These are phyloP conservation scores for Philypnodon macrostomus DNA, from an alignment of 2,797 vertebrate species.

Conservation along the genomic window DNA sequence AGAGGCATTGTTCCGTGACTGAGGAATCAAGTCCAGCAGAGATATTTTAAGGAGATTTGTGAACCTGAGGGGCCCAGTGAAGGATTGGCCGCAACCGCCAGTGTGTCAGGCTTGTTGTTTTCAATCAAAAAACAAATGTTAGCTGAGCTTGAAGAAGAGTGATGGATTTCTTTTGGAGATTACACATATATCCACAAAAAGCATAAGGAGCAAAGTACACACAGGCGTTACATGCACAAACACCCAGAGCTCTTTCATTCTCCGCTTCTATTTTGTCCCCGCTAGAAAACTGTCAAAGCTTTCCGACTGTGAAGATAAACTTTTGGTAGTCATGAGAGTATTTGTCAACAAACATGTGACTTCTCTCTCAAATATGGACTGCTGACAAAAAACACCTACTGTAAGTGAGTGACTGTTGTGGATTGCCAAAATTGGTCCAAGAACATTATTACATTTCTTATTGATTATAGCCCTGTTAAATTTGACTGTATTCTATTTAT, in stretches of 20 bases:
- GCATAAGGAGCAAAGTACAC: constrained; percentile 26
- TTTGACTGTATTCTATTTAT: too few species aligned
- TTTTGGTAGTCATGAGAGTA: constrained; percentile 54
- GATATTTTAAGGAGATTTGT: constrained; percentile 62
- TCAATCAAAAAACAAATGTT: constrained; percentile 57
- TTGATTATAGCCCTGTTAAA: too few species aligned
- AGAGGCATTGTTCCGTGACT: constrained; percentile 63
- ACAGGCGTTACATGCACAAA: constrained; percentile 31
- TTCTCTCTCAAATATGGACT: background rate
- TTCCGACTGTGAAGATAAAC: constrained; percentile 54
- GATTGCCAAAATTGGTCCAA: too few species aligned
- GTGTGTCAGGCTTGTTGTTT: constrained; percentile 56
- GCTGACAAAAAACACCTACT: background rate
- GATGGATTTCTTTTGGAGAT: constrained; percentile 27
- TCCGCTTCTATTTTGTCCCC: constrained; percentile 48
- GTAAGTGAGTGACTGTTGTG: too few species aligned
- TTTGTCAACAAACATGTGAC: constrained; percentile 64
- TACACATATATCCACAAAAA: constrained; percentile 25
- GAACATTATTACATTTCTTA: too few species aligned
- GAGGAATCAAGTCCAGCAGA: constrained; percentile 60
- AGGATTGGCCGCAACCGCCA: constrained; percentile 27
- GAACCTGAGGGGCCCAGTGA: constrained; percentile 37
- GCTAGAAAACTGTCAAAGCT: constrained; percentile 54
- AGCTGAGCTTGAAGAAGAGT: constrained; percentile 32
- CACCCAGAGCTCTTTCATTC: constrained; percentile 3